These are phyloP conservation scores for Mycteria americana DNA, from an alignment of 2,797 vertebrate species.

Conservation along the genomic window DNA sequence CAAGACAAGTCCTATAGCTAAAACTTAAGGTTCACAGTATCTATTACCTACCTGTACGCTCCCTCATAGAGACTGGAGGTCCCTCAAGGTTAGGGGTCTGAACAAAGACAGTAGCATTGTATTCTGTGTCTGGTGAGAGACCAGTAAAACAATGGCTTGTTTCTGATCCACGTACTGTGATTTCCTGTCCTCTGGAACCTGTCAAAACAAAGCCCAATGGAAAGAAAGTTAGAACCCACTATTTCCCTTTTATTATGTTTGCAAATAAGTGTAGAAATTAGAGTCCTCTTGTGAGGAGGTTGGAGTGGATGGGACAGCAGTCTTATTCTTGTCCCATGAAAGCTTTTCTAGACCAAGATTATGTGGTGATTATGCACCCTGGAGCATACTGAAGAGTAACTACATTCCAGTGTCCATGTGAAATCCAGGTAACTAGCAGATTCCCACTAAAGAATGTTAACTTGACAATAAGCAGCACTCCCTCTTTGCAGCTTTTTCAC, in stretches of 20 bases:
- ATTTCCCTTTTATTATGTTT: not conserved
- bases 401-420: not conserved
- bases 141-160: conserved; percentile 92
- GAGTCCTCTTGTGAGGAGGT: not conserved
- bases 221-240: not conserved
- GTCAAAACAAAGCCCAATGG: not conserved
- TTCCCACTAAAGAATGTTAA: not conserved
- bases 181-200: conserved; percentile 90
- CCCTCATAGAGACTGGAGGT: conserved; percentile 84
- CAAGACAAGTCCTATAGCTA: not conserved
- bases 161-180: conserved; percentile 89
- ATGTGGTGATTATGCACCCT: not conserved
- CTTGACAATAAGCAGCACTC: not conserved
- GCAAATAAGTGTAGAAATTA: not conserved
- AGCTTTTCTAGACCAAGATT: not conserved
- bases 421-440: not conserved
- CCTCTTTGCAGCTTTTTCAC: not conserved
- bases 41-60: conserved; percentile 83
- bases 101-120: conserved; percentile 87
- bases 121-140: conserved; percentile 87
- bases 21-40: not conserved
- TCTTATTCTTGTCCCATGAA: not conserved
- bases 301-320: not conserved
- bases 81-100: conserved; percentile 97
- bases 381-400: not conserved